These are phyloP conservation scores for Helogale parvula DNA, from an alignment of 2,113 vertebrate species.

Conservation along the genomic window DNA sequence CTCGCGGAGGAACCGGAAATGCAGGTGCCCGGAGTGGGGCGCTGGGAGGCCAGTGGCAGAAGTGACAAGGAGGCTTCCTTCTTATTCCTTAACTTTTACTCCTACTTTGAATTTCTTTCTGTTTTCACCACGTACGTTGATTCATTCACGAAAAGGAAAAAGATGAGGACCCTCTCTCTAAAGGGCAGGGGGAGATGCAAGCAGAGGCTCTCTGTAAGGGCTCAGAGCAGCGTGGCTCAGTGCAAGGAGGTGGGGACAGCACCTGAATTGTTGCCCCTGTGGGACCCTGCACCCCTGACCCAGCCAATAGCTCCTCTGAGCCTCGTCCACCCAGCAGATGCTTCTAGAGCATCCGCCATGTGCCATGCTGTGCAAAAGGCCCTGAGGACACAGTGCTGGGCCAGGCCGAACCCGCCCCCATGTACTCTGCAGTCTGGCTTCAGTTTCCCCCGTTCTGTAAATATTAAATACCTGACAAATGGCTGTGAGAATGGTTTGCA, in stretches of 20 bases:
- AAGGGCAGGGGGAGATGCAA: neutral
- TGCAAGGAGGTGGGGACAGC: too few species aligned
- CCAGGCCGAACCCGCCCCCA: too few species aligned
- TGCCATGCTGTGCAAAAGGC: neutral
- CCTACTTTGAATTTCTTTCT: neutral
- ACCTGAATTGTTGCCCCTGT: neutral
- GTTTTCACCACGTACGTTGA: neutral
- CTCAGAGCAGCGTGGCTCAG: neutral
- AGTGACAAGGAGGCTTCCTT: neutral
- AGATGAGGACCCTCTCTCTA: neutral
- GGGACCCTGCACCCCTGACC: neutral
- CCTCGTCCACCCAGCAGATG: neutral
- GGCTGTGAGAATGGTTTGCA: neutral
- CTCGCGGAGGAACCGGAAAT: rapidly evolving
- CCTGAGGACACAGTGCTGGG: neutral
- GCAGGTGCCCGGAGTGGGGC: neutral
- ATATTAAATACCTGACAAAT: neutral
- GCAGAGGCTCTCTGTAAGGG: neutral
- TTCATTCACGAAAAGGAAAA: neutral
- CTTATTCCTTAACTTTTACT: neutral
- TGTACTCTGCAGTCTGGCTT: neutral
- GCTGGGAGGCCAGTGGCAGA: neutral
- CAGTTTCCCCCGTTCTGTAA: neutral
- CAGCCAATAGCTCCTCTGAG: neutral
- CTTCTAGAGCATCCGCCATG: neutral